phyloP scores from a whole-genome alignment of 2,888 invertebrate genomes.

The Masnerella sp. region DNA sequence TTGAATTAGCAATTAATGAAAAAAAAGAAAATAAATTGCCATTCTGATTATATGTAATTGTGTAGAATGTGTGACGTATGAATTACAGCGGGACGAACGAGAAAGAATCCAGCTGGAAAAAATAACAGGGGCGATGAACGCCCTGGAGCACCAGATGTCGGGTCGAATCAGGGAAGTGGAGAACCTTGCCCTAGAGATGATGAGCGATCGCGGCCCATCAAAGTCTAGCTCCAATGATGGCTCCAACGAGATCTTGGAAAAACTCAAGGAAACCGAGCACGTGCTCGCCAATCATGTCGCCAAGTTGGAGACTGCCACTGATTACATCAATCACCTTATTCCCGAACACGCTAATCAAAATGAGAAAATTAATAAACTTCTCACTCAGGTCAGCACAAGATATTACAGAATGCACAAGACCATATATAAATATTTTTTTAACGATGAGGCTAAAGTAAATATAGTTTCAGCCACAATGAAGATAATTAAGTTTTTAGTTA shows the following conservation, averaged over 20 bases:
- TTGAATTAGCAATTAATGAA: conserved; percentile 1
- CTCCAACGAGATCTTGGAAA: conserved; percentile 63
- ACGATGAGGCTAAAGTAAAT: too few species aligned
- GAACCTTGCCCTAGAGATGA: conserved; percentile 77
- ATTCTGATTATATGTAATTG: neutral
- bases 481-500: too few species aligned
- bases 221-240: conserved; percentile 58
- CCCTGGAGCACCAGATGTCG: conserved; percentile 78
- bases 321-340: conserved; percentile 54
- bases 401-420: too few species aligned
- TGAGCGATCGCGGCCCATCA: conserved; percentile 63
- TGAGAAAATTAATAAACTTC: conserved; percentile 59
- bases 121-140: conserved; percentile 81
- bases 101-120: conserved; percentile 83
- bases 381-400: conserved; percentile 60
- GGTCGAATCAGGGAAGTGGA: conserved; percentile 76
- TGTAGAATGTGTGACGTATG: too few species aligned
- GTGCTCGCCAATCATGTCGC: conserved; percentile 64
- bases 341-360: conserved; percentile 59
- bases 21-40: neutral
- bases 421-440: too few species aligned
- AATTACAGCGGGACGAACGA: conserved; percentile 82
- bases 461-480: too few species aligned
- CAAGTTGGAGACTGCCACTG: conserved; percentile 64
- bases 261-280: conserved; percentile 66